Conservation (phyloP, 2,797 vertebrate species). For the Cossypha heuglini region DNA sequence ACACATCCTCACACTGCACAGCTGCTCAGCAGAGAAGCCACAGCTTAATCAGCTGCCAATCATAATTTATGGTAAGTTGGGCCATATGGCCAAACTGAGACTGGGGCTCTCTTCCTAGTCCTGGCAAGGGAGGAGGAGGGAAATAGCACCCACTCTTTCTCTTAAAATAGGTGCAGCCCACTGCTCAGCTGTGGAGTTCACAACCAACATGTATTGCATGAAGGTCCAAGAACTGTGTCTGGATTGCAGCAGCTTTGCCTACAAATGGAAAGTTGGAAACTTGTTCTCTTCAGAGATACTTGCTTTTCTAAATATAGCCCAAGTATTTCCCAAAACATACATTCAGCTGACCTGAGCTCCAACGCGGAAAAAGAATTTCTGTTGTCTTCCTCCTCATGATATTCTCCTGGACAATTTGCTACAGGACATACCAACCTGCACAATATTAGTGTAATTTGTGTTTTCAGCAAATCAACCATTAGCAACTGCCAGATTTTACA, state of each 20-base stretch:
- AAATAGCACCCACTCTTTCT: constrained; percentile 20
- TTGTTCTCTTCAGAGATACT: neutral
- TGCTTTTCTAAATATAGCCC: neutral
- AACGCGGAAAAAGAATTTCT: neutral
- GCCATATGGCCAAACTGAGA: neutral
- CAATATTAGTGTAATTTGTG: neutral
- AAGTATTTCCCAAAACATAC: neutral
- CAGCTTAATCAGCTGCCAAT: neutral
- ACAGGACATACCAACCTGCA: neutral
- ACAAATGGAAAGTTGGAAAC: neutral
- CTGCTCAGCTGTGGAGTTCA: neutral
- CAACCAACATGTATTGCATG: neutral
- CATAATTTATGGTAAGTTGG: neutral
- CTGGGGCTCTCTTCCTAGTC: neutral
- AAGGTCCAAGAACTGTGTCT: neutral
- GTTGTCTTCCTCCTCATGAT: neutral
- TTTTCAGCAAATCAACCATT: neutral
- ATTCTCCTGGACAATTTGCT: neutral
- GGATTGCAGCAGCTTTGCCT: neutral
- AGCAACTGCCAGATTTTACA: neutral
- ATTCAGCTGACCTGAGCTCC: neutral
- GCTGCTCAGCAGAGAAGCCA: neutral
- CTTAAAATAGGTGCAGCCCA: constrained; percentile 25
- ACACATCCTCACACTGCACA: neutral
- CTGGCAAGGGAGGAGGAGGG: neutral